phyloP scores from a whole-genome alignment of 2,888 invertebrate genomes.

The Machimus atricapillus region DNA sequence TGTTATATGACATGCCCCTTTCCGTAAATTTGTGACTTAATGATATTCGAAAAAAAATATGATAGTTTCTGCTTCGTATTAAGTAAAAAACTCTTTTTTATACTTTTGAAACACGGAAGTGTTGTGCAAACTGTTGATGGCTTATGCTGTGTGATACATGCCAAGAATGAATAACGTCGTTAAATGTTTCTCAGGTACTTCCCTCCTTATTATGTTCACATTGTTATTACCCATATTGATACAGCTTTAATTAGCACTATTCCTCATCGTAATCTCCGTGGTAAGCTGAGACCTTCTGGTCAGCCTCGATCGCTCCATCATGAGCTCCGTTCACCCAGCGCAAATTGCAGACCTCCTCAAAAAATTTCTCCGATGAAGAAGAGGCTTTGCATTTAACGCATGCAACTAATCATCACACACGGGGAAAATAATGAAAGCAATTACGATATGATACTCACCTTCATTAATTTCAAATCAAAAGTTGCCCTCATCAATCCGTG shows the following conservation, averaged over 20 bases:
- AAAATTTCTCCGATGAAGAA: background rate
- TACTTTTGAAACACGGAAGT: background rate
- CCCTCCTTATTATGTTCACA: background rate
- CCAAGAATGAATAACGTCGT: background rate
- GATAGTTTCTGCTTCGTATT: no score
- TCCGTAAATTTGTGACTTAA: no score
- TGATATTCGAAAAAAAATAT: no score
- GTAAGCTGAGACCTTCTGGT: background rate
- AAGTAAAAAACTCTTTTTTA: no score
- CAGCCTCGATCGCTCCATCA: background rate
- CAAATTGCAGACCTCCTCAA: background rate
- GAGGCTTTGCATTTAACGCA: conserved; percentile 40
- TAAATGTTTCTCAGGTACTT: background rate
- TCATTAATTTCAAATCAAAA: conserved; percentile 48
- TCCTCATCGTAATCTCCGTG: background rate
- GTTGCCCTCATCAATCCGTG: conserved; percentile 46
- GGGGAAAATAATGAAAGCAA: conserved; percentile 46
- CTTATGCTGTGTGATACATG: background rate
- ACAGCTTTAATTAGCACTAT: background rate
- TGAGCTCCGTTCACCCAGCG: background rate
- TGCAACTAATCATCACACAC: conserved; percentile 46
- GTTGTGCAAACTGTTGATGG: background rate
- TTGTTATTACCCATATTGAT: background rate
- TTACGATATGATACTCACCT: conserved; percentile 48
- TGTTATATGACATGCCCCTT: no score